These are phyloP conservation scores for Myotis yumanensis DNA, from an alignment of 2,113 vertebrate species.

Conservation along the genomic window DNA sequence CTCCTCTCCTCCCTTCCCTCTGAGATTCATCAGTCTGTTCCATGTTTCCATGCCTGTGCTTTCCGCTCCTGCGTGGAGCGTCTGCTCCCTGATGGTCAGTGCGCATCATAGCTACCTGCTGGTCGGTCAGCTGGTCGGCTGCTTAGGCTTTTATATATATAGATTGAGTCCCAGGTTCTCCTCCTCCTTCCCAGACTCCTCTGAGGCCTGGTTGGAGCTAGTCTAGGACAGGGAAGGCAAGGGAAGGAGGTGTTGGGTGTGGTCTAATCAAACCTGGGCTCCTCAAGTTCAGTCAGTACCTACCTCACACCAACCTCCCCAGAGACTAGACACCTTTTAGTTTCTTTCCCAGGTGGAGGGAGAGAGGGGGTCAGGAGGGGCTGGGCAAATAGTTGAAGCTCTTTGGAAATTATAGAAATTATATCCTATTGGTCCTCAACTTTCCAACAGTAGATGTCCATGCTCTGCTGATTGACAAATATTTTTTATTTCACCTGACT, in stretches of 20 bases:
- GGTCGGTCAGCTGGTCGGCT: no score
- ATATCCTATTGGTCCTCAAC: not conserved
- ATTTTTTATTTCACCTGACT: not conserved
- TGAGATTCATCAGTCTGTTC: no score
- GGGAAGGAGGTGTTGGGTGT: not conserved
- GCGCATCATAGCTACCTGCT: no score
- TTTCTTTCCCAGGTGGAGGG: not conserved
- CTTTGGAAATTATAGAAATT: not conserved
- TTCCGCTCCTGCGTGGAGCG: no score
- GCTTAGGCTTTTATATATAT: no score
- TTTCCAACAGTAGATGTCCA: not conserved
- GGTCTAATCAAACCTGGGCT: not conserved
- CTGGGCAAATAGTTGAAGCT: not conserved
- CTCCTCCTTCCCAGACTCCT: not conserved
- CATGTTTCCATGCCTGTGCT: no score
- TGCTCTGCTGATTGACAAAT: no score
- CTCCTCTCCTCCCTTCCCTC: no score
- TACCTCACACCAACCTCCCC: not conserved
- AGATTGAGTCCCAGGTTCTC: not conserved
- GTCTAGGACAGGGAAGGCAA: not conserved
- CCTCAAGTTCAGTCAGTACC: not conserved
- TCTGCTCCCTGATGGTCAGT: no score
- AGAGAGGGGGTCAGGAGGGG: not conserved
- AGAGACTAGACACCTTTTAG: not conserved
- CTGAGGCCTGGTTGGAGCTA: not conserved